Percentiles rank a stretch among this genome's conserved stretches.
phyloP scores from a whole-genome alignment of 2,888 invertebrate genomes.

The Hirtodrosophila histrioides region DNA sequence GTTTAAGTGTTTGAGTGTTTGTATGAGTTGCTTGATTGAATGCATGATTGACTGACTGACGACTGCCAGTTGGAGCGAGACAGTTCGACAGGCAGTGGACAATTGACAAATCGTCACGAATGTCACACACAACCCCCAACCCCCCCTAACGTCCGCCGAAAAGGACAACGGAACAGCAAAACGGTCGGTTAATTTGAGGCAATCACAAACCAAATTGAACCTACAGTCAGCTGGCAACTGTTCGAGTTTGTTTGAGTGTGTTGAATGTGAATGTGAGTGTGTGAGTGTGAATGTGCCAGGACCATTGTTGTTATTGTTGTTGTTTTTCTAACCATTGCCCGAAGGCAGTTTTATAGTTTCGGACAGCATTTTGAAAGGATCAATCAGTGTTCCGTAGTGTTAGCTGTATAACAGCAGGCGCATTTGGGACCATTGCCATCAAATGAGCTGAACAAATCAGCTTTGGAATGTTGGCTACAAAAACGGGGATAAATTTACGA shows the following conservation, averaged over 20 bases:
- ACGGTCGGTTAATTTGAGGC: constrained; percentile 72
- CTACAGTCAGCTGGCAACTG: constrained; percentile 31
- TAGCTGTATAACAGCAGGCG: constrained; percentile 15
- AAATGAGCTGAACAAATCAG: constrained; percentile 29
- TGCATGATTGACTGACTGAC: constrained; percentile 66
- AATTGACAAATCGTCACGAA: constrained; percentile 69
- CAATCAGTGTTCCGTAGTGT: constrained; percentile 52
- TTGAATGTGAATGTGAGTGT: background rate
- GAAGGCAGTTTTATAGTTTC: constrained; percentile 45
- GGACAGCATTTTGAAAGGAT: constrained; percentile 47
- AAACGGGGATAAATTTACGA: constrained; percentile 9
- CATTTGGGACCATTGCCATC: constrained; percentile 11
- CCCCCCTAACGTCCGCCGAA: constrained; percentile 1
- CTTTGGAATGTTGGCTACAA: constrained; percentile 27
- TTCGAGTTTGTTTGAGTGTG: constrained; percentile 9
- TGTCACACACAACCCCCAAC: background rate
- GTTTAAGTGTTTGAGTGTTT: constrained; percentile 32
- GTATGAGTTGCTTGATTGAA: constrained; percentile 69
- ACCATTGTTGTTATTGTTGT: constrained; percentile 4
- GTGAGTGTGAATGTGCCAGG: background rate
- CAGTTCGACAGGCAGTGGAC: constrained; percentile 40
- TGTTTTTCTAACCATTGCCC: constrained; percentile 21
- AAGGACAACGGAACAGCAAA: constrained; percentile 43
- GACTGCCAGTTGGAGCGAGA: constrained; percentile 6
- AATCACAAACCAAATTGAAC: constrained; percentile 70